phyloP scores from a whole-genome alignment of 2,797 vertebrate species.

The Holocentrus rufus region DNA sequence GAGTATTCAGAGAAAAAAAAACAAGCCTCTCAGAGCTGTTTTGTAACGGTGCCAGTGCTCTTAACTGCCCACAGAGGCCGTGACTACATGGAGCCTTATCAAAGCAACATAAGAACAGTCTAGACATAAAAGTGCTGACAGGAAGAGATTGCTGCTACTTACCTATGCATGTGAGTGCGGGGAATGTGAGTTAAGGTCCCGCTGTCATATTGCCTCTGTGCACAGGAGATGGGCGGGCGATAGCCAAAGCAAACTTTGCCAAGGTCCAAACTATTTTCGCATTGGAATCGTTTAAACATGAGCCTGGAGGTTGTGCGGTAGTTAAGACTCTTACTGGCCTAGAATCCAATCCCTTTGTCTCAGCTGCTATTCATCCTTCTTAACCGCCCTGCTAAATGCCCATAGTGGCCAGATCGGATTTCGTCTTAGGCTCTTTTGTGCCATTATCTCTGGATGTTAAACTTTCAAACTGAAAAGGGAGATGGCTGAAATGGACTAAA shows the following conservation, averaged over 20 bases:
- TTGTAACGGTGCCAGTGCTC: constrained; percentile 24
- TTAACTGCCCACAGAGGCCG: constrained; percentile 18
- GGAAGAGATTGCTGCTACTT: neutral
- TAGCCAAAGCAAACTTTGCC: constrained; percentile 37
- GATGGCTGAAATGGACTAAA: neutral
- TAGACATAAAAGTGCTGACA: constrained; percentile 9
- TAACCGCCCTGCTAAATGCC: constrained; percentile 25
- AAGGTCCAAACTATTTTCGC: constrained; percentile 17
- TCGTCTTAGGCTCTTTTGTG: constrained; percentile 3
- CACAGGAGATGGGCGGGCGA: constrained; percentile 9
- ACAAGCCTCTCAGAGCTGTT: constrained; percentile 18
- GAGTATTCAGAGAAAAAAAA: constrained; percentile 20
- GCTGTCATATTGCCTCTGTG: constrained; percentile 18
- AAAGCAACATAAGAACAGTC: constrained; percentile 20
- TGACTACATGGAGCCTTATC: constrained; percentile 32
- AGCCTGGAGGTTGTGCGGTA: constrained; percentile 24
- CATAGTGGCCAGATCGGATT: constrained; percentile 19
- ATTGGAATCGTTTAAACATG: neutral
- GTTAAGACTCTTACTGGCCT: constrained; percentile 17
- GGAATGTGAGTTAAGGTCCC: constrained; percentile 19
- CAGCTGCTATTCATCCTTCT: constrained; percentile 28
- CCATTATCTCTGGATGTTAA: neutral
- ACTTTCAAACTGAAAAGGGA: neutral
- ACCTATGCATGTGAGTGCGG: neutral
- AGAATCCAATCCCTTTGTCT: constrained; percentile 40